Percentiles rank a stretch among this genome's conserved stretches.
Evolutionary conservation across 35 echinoderm and acorn worm genomes (phyloP).

Genomic region (Apostichopus parvimensis): DNA sequence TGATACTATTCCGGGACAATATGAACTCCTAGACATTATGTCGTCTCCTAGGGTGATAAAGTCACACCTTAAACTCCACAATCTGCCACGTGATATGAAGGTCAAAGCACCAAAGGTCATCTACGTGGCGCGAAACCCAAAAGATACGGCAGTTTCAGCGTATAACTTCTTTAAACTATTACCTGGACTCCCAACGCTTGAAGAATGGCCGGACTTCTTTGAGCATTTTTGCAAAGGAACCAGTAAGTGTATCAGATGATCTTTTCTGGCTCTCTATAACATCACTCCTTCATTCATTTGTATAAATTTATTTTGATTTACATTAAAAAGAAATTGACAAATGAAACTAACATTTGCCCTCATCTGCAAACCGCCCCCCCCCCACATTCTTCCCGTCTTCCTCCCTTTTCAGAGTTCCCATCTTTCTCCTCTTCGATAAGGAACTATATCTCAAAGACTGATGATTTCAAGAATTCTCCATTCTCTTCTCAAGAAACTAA

Average conservation of each 20-base stretch:
- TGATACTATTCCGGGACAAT: neutral
- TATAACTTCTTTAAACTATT: slow-evolving; percentile 5
- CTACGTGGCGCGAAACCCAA: slow-evolving; percentile 49
- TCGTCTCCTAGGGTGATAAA: slow-evolving; percentile 37
- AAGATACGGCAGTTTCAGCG: slow-evolving; percentile 41
- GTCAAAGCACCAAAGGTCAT: slow-evolving; percentile 43
- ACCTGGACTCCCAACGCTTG: neutral
- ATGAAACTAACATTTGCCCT: too few species aligned
- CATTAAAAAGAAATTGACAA: too few species aligned
- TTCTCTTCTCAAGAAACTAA: too few species aligned
- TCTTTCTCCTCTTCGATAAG: too few species aligned
- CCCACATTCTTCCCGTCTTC: too few species aligned
- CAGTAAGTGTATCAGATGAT: neutral
- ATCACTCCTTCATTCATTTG: too few species aligned
- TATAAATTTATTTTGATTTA: too few species aligned
- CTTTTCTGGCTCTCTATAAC: too few species aligned
- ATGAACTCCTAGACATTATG: slow-evolving; percentile 2
- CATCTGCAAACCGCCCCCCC: too few species aligned
- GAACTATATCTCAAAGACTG: too few species aligned
- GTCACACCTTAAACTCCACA: slow-evolving; percentile 1
- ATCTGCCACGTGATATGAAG: slow-evolving; percentile 26
- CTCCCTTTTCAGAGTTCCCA: too few species aligned
- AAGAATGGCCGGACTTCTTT: slow-evolving; percentile 24
- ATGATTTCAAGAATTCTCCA: too few species aligned
- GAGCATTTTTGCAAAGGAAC: slow-evolving; percentile 2